Percentiles rank a stretch among this genome's conserved stretches.
Conservation (phyloP, 2,797 vertebrate species). For the Betta splendens region DNA sequence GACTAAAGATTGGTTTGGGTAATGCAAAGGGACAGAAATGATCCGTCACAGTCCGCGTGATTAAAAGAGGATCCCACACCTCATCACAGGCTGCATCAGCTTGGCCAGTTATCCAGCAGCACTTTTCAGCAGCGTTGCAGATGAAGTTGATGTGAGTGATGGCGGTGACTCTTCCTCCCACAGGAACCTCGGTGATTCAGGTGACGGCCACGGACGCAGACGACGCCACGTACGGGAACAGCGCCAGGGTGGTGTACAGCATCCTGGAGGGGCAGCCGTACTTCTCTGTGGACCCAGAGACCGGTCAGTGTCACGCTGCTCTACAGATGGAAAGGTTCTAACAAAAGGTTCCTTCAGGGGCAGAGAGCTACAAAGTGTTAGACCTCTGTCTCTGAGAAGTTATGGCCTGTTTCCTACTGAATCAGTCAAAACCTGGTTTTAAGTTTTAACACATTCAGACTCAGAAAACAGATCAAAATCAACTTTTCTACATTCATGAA, state of each 20-base stretch:
- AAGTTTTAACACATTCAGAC: too few species aligned
- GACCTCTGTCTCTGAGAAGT: too few species aligned
- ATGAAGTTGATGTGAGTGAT: constrained; percentile 58
- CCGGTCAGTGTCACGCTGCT: constrained; percentile 61
- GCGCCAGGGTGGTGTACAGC: constrained; percentile 95
- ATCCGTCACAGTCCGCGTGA: constrained; percentile 58
- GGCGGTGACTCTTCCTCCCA: constrained; percentile 34
- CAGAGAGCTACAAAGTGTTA: too few species aligned
- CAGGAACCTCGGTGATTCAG: constrained; percentile 94
- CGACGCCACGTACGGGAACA: constrained; percentile 94
- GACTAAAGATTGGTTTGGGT: constrained; percentile 54
- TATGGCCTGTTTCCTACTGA: not conserved
- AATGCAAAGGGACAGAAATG: constrained; percentile 54
- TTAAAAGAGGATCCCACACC: constrained; percentile 59
- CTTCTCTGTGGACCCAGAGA: constrained; percentile 94
- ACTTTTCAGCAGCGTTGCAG: constrained; percentile 50
- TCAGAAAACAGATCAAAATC: too few species aligned
- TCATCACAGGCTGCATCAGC: constrained; percentile 65
- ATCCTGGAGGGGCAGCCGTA: constrained; percentile 96
- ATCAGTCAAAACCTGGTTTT: too few species aligned
- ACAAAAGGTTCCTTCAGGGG: too few species aligned
- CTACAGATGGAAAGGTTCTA: too few species aligned
- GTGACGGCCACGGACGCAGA: constrained; percentile 93
- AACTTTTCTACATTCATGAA: too few species aligned
- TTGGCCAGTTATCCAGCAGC: constrained; percentile 55